Evolutionary conservation across 2,113 vertebrate genomes (phyloP), one percentile per base, ranked within the genome.

Genomic region (Protobothrops mucrosquamatus): DNA sequence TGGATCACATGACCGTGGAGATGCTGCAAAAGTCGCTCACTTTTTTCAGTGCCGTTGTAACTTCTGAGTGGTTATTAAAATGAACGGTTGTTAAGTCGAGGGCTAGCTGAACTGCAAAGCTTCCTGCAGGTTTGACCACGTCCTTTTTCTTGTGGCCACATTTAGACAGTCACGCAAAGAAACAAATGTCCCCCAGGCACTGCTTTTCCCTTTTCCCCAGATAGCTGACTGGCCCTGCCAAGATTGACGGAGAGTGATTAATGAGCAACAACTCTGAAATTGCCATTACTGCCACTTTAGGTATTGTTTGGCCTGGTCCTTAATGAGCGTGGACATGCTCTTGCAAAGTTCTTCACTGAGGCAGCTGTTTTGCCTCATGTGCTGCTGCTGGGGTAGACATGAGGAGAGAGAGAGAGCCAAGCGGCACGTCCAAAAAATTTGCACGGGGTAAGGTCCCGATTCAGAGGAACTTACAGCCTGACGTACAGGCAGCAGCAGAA

Each of bases 161-260:
- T 7, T 39, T 48, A 86, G 29, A 89, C 85, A 85, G 69, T 87
- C 59, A 29, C 55, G 61, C 26, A 23, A 9, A 29, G 54, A 46
- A 85, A 15, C 39, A 15, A 1, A 85, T 55, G 0, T 93, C 90
- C 94, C 93, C 0, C 4, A 1, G 54, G 90, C 93, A 90, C 93
- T 88, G 52, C 55, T 0, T 3, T 81, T 93, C 90, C 69, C 94
- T 64, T 26, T 85, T 55, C 92, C 91, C 57, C 0, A 0, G 59
- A 74, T 90, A 90, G 94, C 94, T 0, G 93, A 94, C 95, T 52
- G 0, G 95, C 55, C 91, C 94, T 95, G 92, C 69, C 92, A 54
- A 95, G 39, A 2, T 93, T 97, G 95, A 89, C 96, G 95, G 91
- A 0, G 0, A 93, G 29, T 96, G 96, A 97, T 97, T 94, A 95